Evolutionary conservation across 2,113 vertebrate species (phyloP).

Genomic region (Trematocara marginatum): DNA sequence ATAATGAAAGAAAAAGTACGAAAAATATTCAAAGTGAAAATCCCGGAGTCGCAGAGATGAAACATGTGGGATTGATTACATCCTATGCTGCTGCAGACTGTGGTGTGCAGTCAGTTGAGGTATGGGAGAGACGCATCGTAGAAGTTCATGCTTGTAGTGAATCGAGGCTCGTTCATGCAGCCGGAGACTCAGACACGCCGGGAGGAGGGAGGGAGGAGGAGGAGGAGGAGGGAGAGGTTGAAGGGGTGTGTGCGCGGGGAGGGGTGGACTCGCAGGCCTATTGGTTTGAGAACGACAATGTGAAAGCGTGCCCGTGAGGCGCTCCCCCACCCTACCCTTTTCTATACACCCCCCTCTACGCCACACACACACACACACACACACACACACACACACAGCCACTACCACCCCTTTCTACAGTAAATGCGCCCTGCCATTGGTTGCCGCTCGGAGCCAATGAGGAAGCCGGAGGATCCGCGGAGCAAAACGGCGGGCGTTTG

Average conservation of each 20-base stretch:
- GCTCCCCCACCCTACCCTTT: conserved; percentile 53
- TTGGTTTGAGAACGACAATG: conserved; percentile 79
- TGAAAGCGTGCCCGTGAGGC: conserved; percentile 89
- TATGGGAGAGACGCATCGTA: conserved; percentile 72
- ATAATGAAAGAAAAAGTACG: conserved; percentile 55
- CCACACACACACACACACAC: background rate
- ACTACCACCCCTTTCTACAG: background rate
- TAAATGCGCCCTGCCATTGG: no score
- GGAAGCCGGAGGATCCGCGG: no score
- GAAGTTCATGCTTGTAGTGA: conserved; percentile 77
- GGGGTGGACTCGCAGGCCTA: conserved; percentile 67
- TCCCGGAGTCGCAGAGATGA: conserved; percentile 62
- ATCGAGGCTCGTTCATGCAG: conserved; percentile 81
- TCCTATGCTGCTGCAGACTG: conserved; percentile 73
- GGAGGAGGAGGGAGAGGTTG: conserved; percentile 1
- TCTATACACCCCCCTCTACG: background rate
- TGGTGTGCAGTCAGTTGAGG: conserved; percentile 68
- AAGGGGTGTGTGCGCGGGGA: conserved; percentile 25
- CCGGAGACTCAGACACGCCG: conserved; percentile 79
- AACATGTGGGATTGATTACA: conserved; percentile 80
- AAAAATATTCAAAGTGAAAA: conserved; percentile 69
- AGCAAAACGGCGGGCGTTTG: no score
- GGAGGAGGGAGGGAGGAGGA: conserved; percentile 7
- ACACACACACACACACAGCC: background rate
- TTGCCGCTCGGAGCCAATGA: no score